Evolutionary conservation across 2,797 vertebrate species (phyloP).

Genomic region (Jordanella pulchra): DNA sequence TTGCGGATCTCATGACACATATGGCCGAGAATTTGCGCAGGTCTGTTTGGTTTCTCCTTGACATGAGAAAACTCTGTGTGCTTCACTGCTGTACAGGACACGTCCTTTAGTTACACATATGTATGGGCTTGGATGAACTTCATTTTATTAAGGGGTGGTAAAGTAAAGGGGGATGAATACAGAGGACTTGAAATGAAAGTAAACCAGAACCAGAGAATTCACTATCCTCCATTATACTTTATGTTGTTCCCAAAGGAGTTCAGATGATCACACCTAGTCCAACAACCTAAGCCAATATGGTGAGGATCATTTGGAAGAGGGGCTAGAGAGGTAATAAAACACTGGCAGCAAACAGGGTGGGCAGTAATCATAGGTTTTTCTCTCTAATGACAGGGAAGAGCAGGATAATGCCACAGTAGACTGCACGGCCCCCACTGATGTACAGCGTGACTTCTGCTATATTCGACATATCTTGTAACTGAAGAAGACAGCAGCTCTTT

Average conservation of each 20-base stretch:
- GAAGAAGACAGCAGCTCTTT: conserved; percentile 15
- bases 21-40: too few species aligned
- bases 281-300: background rate
- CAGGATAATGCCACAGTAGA: conserved; percentile 18
- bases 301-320: background rate
- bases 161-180: background rate
- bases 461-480: conserved; percentile 28
- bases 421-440: conserved; percentile 34
- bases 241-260: background rate
- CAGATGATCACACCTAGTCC: background rate
- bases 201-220: background rate
- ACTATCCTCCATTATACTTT: background rate
- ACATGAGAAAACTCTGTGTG: too few species aligned
- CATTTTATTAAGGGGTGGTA: background rate
- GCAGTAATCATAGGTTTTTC: conserved; percentile 49
- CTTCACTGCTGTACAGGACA: too few species aligned
- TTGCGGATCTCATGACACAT: too few species aligned
- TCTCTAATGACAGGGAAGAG: conserved; percentile 39
- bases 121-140: background rate
- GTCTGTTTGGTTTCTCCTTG: too few species aligned
- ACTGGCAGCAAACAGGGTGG: conserved; percentile 17
- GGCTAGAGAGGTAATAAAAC: conserved; percentile 14
- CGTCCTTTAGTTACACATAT: background rate
- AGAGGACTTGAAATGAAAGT: background rate
- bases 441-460: conserved; percentile 17